Evolutionary conservation across 2,888 invertebrate species (phyloP).

Genomic region (Pterostichus madidus): DNA sequence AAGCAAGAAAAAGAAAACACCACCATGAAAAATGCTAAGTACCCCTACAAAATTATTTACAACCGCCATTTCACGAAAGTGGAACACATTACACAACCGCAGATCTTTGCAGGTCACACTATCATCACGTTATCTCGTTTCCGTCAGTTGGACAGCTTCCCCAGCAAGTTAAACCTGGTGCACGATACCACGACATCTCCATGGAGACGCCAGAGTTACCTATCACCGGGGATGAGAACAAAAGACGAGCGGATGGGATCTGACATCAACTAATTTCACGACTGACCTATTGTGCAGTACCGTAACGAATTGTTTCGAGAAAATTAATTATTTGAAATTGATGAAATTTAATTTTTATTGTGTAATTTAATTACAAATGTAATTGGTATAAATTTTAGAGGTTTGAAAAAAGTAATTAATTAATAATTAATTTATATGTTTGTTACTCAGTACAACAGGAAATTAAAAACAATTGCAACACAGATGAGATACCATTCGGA

Average conservation of each 20-base stretch:
- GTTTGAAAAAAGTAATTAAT: too few relatives aligned
- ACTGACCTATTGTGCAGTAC: conserved; percentile 27
- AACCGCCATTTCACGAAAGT: neutral
- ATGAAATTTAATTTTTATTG: too few relatives aligned
- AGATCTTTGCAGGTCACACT: conserved; percentile 27
- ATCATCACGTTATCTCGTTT: neutral
- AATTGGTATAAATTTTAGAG: too few relatives aligned
- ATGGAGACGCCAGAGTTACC: neutral
- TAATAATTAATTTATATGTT: neutral
- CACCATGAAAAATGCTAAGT: conserved; percentile 16
- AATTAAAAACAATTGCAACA: too few relatives aligned
- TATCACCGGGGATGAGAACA: conserved; percentile 37
- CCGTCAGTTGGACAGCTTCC: neutral
- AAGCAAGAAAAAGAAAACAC: neutral
- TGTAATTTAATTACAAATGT: too few relatives aligned
- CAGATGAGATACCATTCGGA: too few relatives aligned
- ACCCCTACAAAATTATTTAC: conserved; percentile 8
- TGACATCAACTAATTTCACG: conserved; percentile 59
- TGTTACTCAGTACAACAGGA: too few relatives aligned
- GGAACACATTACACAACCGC: neutral
- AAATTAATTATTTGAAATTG: too few relatives aligned
- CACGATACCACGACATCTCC: conserved; percentile 4
- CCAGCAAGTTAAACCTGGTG: conserved; percentile 10
- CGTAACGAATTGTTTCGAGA: neutral
- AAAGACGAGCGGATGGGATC: conserved; percentile 44